A percentile compares a stretch with the other conserved stretches of the same genome.
phyloP scores from a whole-genome alignment of 1,140 invertebrate genomes.

The Calliopsis andreniformis region DNA sequence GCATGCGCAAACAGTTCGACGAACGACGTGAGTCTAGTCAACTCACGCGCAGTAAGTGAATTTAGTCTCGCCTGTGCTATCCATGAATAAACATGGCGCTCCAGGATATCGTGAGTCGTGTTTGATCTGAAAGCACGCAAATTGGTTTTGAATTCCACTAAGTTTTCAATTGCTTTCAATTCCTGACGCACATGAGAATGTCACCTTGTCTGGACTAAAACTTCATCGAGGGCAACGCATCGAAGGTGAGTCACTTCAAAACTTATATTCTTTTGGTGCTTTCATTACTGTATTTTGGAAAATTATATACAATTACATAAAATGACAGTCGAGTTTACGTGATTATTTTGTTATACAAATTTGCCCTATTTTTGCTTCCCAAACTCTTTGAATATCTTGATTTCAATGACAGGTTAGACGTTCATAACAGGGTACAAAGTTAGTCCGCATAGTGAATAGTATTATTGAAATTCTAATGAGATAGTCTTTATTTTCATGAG shows the following conservation, averaged over 20 bases:
- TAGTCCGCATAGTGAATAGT: neutral
- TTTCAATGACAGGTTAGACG: neutral
- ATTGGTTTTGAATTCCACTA: neutral
- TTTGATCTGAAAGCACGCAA: neutral
- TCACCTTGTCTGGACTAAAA: slow-evolving; percentile 15
- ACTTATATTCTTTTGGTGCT: neutral
- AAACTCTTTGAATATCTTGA: neutral
- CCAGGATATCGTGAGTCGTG: neutral
- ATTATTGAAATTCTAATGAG: neutral
- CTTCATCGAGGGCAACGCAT: neutral
- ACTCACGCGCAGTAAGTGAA: neutral
- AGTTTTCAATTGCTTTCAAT: neutral
- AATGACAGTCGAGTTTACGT: no score
- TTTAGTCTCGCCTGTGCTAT: neutral
- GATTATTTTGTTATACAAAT: neutral
- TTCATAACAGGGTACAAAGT: neutral
- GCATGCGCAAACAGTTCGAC: slow-evolving; percentile 12
- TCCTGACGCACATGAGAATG: slow-evolving; percentile 15
- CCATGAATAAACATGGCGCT: slow-evolving; percentile 39
- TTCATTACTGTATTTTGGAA: slow-evolving; percentile 2
- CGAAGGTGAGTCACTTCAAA: slow-evolving; percentile 29
- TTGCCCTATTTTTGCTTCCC: neutral
- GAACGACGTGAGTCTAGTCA: slow-evolving; percentile 12
- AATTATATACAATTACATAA: no score
- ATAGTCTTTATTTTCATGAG: neutral